phyloP scores from a whole-genome alignment of 1,140 invertebrate genomes.

The Bombus pyrosoma region DNA sequence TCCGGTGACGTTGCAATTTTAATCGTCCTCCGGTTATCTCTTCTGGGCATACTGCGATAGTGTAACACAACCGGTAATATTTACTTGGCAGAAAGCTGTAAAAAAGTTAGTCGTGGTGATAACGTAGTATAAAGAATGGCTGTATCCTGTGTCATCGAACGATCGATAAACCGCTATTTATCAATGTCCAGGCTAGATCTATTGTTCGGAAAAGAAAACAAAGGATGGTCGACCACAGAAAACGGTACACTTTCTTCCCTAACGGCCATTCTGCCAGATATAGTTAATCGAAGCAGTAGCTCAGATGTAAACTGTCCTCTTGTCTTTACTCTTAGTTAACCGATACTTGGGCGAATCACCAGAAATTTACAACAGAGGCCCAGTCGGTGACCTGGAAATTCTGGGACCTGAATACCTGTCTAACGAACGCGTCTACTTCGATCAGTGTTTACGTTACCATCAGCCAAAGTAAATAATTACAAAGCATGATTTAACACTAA shows the following conservation, averaged over 20 bases:
- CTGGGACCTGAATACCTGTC: background rate
- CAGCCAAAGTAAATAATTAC: background rate
- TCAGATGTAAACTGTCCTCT: background rate
- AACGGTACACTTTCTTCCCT: no score
- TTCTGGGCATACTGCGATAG: background rate
- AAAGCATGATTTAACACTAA: background rate
- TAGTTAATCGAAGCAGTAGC: background rate
- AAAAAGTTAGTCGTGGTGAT: conserved; percentile 7
- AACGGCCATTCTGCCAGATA: background rate
- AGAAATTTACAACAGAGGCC: background rate
- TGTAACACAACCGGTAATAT: background rate
- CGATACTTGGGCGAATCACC: background rate
- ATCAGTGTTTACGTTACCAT: background rate
- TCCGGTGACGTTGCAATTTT: background rate
- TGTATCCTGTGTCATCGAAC: background rate
- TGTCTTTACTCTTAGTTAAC: background rate
- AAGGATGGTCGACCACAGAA: background rate
- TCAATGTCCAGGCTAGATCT: conserved; percentile 1
- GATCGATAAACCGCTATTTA: conserved; percentile 49
- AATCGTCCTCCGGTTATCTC: conserved; percentile 3
- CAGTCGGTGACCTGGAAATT: conserved; percentile 6
- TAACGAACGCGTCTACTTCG: background rate
- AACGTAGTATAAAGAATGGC: conserved; percentile 44
- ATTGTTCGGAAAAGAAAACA: conserved; percentile 18
- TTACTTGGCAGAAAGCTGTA: background rate